Percentiles rank a stretch among this genome's conserved stretches.
Evolutionary conservation across 2,113 vertebrate species (phyloP).

Genomic region (Lynx canadensis): DNA sequence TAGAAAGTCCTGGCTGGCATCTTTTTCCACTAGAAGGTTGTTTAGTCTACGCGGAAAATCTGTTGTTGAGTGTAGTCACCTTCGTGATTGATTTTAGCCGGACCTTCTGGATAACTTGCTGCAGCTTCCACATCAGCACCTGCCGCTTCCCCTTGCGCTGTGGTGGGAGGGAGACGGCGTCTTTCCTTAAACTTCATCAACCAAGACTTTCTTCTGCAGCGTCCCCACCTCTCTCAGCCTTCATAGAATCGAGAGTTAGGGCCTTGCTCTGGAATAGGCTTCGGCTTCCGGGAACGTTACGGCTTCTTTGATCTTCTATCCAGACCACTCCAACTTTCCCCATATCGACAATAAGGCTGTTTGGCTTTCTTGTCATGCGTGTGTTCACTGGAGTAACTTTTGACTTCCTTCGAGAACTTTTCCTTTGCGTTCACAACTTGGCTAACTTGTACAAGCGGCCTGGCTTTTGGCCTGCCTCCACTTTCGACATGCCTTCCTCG

Average conservation of each 20-base stretch:
- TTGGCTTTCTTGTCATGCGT: not conserved
- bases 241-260: not conserved
- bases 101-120: not conserved
- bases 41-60: not conserved
- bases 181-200: no score
- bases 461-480: not conserved
- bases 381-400: not conserved
- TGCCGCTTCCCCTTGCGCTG: no score
- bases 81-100: not conserved
- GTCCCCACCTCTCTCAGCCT: not conserved
- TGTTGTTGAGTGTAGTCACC: not conserved
- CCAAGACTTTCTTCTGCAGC: no score
- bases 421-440: not conserved
- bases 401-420: not conserved
- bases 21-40: not conserved
- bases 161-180: no score
- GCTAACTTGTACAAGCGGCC: not conserved
- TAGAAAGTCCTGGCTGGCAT: not conserved
- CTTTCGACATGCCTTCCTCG: not conserved
- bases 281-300: not conserved
- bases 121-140: not conserved
- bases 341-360: not conserved
- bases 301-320: not conserved
- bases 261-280: not conserved
- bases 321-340: not conserved